Evolutionary conservation across 2,113 vertebrate species (phyloP), one percentile per base, ranked within the genome.

Genomic region (Pseudorhombus dupliciocellatus): DNA sequence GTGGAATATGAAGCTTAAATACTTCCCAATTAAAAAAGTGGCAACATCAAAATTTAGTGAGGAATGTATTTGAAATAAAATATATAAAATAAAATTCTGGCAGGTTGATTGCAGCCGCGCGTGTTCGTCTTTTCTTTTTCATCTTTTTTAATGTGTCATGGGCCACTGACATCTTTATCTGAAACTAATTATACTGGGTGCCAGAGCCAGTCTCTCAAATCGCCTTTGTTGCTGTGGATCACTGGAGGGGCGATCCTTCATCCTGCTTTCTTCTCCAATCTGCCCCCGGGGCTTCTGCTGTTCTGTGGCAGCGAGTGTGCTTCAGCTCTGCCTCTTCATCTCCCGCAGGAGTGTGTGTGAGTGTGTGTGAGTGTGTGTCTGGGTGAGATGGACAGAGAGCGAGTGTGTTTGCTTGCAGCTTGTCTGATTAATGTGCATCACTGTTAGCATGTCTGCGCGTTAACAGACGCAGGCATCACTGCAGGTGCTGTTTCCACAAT

Each of bases 181-280:
- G 55, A 85, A 89, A 83, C 77, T 84, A 87, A 90, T 91, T 84
- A 87, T 77, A 55, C 75, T 20, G 54, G 44, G 42, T 78, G 83
- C 79, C 70, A 77, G 80, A 84, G 85, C 83, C 55, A 58, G 68
- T 75, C 53, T 73, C 64, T 78, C 50, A 77, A 83, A 79, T 79
- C 65, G 65, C 75, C 86, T 90, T 90, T 86, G 86, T 90, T 78
- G 76, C 78, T 69, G 74, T 65, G 80, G 80, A 88, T 91, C 74
- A 83, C 78, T 82, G 77, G 71, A 89, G 81, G 73, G 72, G 66
- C 84, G 86, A 85, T 82, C 67, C 87, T 83, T 86, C 81, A 87
- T 86, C 75, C 72, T 75, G 53, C 76, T 87, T 77, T 82, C 81
- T 88, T 77, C 71, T 79, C 73, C 79, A 68, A 68, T 84, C 79